Evolutionary conservation across 2,888 invertebrate species (phyloP), one percentile per base, ranked within the genome.

Genomic region (Druceiella hillmani): DNA sequence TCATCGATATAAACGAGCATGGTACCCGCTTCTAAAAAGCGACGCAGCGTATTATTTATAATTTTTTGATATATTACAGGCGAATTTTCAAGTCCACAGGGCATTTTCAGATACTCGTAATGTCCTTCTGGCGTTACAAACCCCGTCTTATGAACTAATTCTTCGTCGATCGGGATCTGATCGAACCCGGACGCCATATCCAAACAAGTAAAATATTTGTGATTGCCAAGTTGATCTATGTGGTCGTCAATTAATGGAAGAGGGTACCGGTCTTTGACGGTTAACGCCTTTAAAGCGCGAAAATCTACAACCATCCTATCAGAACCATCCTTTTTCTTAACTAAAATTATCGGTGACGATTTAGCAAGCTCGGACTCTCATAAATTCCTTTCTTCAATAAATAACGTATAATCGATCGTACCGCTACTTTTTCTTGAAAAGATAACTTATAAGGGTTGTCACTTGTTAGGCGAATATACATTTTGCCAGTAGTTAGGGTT

Each of bases 171-270:
- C n/a, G n/a, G n/a, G n/a, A n/a, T n/a, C n/a, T n/a, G 50, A 49
- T 26, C 10, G 12, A 26, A 26, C 4, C 26, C 26, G n/a, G 26
- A 5, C 9, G n/a, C 26, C 26, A 26, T 26, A 9, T 26, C 26
- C 4, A 26, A 9, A 4, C 5, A 4, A 4, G 26, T 5, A 26
- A 26, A 26, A 9, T 26, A 26, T 26, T 26, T 26, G 12, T 9
- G n/a, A 4, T 9, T 3, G 10, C 26, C 26, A 3, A 33, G 33
- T 14, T 17, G 34, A 34, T 13, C 5, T 28, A 36, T 25, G 25
- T 30, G 26, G 25, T 24, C 17, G 3, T 36, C 15, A 7, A 14
- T 13, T 2, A 15, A 31, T 4, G 28, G 16, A 3, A 4, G 16
- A 30, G 12, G 13, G 27, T 5, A 22, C 5, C 16, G 3, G 4